A percentile compares a stretch with the other conserved stretches of the same genome.
phyloP scores from a whole-genome alignment of 2,888 invertebrate genomes.

The Volucella inanis region DNA sequence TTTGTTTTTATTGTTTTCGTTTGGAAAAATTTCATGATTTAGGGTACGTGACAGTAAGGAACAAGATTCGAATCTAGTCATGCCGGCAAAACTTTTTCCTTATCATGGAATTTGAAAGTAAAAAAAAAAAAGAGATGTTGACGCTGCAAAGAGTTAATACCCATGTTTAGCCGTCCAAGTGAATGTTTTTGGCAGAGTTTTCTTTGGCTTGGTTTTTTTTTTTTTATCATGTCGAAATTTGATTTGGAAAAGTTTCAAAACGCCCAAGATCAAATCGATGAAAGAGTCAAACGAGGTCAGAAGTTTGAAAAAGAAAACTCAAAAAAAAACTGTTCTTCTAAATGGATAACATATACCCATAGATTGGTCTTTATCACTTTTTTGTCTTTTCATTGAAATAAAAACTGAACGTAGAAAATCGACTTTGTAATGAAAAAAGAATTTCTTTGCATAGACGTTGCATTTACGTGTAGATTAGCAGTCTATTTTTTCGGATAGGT shows the following conservation, averaged over 20 bases:
- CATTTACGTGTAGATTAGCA: no score
- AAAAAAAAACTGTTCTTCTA: no score
- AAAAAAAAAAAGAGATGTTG: conserved; percentile 19
- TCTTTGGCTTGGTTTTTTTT: background rate
- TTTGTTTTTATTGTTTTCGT: background rate
- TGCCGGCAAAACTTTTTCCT: conserved; percentile 1
- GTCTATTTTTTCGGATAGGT: no score
- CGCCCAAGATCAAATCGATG: background rate
- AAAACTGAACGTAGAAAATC: no score
- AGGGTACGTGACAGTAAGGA: conserved; percentile 31
- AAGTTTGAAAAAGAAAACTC: no score
- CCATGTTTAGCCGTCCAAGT: background rate
- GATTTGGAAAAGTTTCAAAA: background rate
- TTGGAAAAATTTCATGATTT: conserved; percentile 25
- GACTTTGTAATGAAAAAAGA: no score
- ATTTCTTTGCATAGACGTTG: no score
- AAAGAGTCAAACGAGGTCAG: no score
- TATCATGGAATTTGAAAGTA: conserved; percentile 11
- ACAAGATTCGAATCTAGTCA: background rate
- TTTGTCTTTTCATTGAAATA: no score
- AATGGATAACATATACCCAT: no score
- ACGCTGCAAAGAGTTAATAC: conserved; percentile 23
- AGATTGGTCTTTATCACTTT: no score
- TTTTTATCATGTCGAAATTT: background rate
- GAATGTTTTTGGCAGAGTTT: background rate